Evolutionary conservation across 2,888 invertebrate species (phyloP), one percentile per base, ranked within the genome.

Genomic region (Cephus nigrinus): DNA sequence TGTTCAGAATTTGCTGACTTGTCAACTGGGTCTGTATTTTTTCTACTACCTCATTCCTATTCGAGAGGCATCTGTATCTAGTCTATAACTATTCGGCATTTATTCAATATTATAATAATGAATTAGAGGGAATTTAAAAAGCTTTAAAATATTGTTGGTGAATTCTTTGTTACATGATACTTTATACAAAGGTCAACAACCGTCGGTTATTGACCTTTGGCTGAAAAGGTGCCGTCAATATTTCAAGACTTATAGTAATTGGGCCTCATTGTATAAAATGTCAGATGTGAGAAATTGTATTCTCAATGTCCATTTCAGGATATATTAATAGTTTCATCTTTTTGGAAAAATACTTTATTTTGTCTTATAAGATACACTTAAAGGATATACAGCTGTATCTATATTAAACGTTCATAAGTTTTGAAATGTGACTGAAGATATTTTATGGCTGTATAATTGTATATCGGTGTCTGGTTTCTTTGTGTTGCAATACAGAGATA

Each of bases 151-250:
- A 55, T 23, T 4, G 2, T 55, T 9, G 55, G 55, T 1, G 23
- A 23, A 9, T 23, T 55, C 55, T 55, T 55, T 55, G 55, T 55
- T 55, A 23, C 23, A 55, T 9, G 23, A 55, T 55, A 23, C 55
- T 55, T 55, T 23, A 23, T 55, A 9, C 23, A 23, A 79, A 81
- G 80, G 78, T 80, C 81, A 82, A 76, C 68, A 73, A 40, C 40
- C 74, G 77, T 76, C 81, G 80, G 80, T 82, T 82, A 80, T 76
- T 80, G 80, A 83, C 81, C 82, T 79, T 76, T 55, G 55, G 2
- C 23, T 55, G 9, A 23, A 55, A 55, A 55, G 3, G 55, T 55
- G 23, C 9, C 5, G 2, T 15, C 23, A 55, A 55, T 55, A 55
- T 55, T 55, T 55, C 9, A 55, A 55, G 55, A 2, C 55, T 55